Evolutionary conservation across 2,888 invertebrate genomes (phyloP).

Genomic region (Cephus pygmeus): DNA sequence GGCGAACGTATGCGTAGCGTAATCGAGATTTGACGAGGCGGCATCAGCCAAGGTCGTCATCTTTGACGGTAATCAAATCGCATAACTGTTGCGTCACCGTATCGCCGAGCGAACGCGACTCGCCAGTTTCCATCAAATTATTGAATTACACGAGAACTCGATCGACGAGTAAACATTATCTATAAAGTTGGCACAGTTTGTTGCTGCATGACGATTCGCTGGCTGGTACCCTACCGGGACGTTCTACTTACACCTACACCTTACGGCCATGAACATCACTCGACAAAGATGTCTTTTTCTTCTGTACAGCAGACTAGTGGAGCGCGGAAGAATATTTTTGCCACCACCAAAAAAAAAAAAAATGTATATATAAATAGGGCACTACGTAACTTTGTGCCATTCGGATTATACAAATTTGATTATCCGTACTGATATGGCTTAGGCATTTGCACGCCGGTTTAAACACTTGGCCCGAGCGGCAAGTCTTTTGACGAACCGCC

Average conservation of each 20-base stretch:
- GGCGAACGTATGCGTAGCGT: conserved; percentile 24
- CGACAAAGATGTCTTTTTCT: background rate
- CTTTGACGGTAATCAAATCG: conserved; percentile 46
- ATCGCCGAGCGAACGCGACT: background rate
- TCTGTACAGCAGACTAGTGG: background rate
- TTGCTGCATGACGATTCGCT: background rate
- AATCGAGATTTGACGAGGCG: conserved; percentile 47
- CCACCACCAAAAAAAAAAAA: background rate
- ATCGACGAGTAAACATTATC: conserved; percentile 3
- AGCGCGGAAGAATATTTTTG: background rate
- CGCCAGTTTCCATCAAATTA: conserved; percentile 11
- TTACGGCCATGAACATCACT: background rate
- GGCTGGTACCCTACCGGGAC: background rate
- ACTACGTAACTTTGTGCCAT: background rate
- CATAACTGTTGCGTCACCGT: conserved; percentile 47
- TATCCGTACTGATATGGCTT: background rate
- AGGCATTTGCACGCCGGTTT: background rate
- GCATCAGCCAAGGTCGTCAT: conserved; percentile 50
- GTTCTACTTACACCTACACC: background rate
- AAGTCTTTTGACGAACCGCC: background rate
- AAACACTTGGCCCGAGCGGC: background rate
- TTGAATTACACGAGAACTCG: conserved; percentile 17
- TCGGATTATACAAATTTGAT: background rate
- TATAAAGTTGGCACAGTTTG: background rate
- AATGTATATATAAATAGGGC: background rate